Percentiles rank a stretch among this genome's conserved stretches.
Conservation (phyloP, 2,797 vertebrate genomes). For the Platalea minor region DNA sequence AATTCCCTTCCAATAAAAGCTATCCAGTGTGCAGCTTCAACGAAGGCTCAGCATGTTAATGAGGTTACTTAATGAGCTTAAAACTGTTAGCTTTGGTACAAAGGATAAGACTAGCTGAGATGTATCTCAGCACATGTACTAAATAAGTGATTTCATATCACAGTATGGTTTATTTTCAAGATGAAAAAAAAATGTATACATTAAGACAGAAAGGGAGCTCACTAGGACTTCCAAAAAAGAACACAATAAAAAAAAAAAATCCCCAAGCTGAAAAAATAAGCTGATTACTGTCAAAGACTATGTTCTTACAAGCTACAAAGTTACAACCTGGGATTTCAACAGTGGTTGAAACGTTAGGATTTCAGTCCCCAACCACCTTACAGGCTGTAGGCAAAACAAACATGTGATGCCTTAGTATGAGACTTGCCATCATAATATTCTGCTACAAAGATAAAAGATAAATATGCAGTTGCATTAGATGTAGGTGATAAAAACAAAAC, state of each 20-base stretch:
- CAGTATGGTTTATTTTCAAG: background rate
- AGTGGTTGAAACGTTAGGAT: background rate
- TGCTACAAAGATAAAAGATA: background rate
- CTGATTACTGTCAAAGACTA: background rate
- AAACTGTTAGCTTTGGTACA: background rate
- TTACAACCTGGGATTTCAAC: background rate
- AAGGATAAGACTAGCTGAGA: background rate
- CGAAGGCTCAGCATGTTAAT: conserved; percentile 16
- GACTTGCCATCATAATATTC: background rate
- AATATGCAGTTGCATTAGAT: background rate
- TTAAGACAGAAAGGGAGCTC: background rate
- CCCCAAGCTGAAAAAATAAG: background rate
- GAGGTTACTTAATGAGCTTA: conserved; percentile 35
- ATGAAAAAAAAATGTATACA: background rate
- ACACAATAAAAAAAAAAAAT: background rate
- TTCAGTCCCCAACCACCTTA: background rate
- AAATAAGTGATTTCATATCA: background rate
- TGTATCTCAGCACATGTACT: background rate
- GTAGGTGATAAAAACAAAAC: background rate
- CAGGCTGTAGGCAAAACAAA: background rate
- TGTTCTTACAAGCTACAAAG: background rate
- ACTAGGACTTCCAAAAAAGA: background rate
- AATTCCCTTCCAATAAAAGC: background rate
- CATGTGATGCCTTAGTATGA: background rate
- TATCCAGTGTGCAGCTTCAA: background rate